Base-by-base conservation (phyloP, 2,888 invertebrate species). In the Metalampra italica region DNA sequence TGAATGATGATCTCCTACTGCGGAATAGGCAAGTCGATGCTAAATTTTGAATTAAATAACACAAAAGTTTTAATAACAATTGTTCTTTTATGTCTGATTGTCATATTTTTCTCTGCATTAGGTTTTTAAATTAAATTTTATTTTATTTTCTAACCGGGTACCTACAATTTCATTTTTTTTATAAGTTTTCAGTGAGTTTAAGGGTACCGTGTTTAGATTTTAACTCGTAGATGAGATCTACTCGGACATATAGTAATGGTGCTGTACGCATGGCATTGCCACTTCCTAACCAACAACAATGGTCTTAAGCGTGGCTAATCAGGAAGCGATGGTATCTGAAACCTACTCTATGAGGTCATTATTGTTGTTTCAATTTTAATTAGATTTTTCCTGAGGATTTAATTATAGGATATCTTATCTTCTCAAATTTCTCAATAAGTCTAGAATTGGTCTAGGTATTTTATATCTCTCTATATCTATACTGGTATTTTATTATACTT, bases 321-420 rank as follows among this genome's bases (percentile, higher is more conserved):
- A 71, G 76, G 73, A 71, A 75, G 54, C 50, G 76, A 77, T 77
- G 61, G 29, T 68, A 78, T 78, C 77, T 49, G 47, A 52, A 38
- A 52, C 49, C 43, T 51, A 55, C n/a, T 30, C 42, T 39, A 39
- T 7, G 29, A 4, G 29, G 12, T 30, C 9, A 42, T 42, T 42
- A 29, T 30, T 42, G 42, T 29, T 36, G n/a, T 22, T 22, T 22
- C 22, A 22, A 22, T 22, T 22, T 22, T 37, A 37, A 37, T 37
- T 34, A 11, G 11, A 13, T 12, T 37, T 37, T 12, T 13, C n/a
- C n/a, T 37, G 37, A 37, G 11, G 37, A n/a, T 5, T 37, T 2
- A n/a, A n/a, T 7, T 37, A 7, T n/a, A 37, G 37, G 37, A 37
- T 7, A n/a, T n/a, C 22, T 22, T 22, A 22, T 22, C 22, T 22